A percentile compares a stretch with the other conserved stretches of the same genome.
Conservation (phyloP, 2,113 vertebrate genomes). For the Poeciliopsis turrubarensis region DNA sequence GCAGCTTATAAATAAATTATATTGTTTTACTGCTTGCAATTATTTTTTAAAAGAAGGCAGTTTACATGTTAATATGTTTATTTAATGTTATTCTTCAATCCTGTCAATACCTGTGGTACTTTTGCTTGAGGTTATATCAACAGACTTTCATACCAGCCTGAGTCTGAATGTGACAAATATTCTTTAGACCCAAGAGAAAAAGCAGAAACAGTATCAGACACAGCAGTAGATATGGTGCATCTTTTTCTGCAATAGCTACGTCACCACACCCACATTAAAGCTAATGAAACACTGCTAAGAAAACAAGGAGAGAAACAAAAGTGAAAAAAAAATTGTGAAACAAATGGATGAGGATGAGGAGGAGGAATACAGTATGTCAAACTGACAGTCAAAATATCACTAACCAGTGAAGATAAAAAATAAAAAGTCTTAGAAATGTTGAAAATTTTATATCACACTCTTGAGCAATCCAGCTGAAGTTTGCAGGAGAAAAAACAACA, state of each 20-base stretch:
- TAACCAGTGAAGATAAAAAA: constrained; percentile 53
- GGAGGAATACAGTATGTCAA: constrained; percentile 41
- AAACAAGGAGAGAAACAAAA: constrained; percentile 8
- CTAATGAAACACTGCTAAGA: background rate
- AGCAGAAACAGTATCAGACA: background rate
- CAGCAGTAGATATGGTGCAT: background rate
- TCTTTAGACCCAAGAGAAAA: background rate
- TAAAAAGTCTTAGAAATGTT: constrained; percentile 59
- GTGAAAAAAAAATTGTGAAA: constrained; percentile 27
- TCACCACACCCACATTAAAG: constrained; percentile 7
- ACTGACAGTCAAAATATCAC: constrained; percentile 48
- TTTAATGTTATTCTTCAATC: background rate
- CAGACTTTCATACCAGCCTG: background rate
- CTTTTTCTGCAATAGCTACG: background rate
- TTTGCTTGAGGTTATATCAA: background rate
- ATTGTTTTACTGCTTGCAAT: background rate
- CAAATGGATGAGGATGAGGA: constrained; percentile 25
- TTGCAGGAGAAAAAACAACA: constrained; percentile 44
- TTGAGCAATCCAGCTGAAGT: constrained; percentile 32
- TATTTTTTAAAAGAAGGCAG: background rate
- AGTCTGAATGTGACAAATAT: background rate
- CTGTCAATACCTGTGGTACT: background rate
- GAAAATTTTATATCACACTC: constrained; percentile 53
- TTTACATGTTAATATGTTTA: background rate
- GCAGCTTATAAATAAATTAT: background rate